phyloP scores from a whole-genome alignment of 2,888 invertebrate genomes.

The Spisula solida region DNA sequence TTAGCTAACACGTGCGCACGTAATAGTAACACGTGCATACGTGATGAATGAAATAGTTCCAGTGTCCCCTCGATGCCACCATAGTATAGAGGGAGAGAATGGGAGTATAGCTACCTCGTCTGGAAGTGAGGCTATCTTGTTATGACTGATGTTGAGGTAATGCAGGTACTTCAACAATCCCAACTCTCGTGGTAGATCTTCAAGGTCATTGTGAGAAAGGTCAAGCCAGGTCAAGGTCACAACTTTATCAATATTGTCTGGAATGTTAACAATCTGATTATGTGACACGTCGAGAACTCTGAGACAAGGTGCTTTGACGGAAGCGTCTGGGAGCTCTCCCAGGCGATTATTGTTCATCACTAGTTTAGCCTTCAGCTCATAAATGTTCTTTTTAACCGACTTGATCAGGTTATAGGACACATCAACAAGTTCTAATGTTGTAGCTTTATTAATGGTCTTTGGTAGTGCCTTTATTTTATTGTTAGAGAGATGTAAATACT shows the following conservation, averaged over 20 bases:
- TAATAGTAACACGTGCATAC: too few species aligned
- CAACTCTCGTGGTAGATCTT: constrained; percentile 82
- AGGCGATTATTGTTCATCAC: constrained; percentile 82
- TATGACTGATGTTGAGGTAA: constrained; percentile 92
- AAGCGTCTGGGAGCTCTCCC: constrained; percentile 83
- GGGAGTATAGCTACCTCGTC: constrained; percentile 89
- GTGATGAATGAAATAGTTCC: too few species aligned
- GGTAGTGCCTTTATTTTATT: constrained; percentile 85
- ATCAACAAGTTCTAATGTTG: constrained; percentile 80
- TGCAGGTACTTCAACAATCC: constrained; percentile 84
- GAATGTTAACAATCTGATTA: constrained; percentile 82
- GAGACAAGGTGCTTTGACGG: constrained; percentile 82
- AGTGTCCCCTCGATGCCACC: too few species aligned
- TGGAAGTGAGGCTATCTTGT: constrained; percentile 92
- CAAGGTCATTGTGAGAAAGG: constrained; percentile 91
- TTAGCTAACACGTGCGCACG: too few species aligned
- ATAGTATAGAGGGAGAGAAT: too few species aligned
- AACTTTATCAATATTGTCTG: constrained; percentile 83
- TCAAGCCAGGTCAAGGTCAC: constrained; percentile 89
- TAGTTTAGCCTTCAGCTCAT: constrained; percentile 83
- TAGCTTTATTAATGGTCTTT: constrained; percentile 83
- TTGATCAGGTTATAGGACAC: constrained; percentile 84
- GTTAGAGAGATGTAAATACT: constrained; percentile 79
- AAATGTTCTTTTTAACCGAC: constrained; percentile 84
- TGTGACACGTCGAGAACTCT: constrained; percentile 83